Percentiles rank a stretch among this genome's conserved stretches.
Conservation (phyloP, 1,140 invertebrate genomes). For the Drosophila bocki region DNA sequence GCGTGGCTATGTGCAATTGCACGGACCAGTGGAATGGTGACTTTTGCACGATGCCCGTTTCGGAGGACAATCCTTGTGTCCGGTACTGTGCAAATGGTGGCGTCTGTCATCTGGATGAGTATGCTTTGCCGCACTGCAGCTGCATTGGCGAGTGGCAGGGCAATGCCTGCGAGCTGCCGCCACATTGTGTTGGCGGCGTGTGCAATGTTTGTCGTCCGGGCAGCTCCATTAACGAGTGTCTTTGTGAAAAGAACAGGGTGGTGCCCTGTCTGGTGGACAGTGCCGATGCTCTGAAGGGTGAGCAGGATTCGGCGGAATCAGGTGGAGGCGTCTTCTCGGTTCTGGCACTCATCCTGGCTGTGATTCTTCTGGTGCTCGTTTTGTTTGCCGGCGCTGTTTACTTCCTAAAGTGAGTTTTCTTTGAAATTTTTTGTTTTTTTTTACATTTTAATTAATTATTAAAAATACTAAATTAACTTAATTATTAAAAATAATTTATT, state of each 20-base stretch:
- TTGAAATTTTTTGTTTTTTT: neutral
- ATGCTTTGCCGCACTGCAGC: slow-evolving; percentile 85
- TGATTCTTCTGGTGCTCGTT: slow-evolving; percentile 52
- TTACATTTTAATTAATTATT: neutral
- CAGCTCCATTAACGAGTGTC: slow-evolving; percentile 85
- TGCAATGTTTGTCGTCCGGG: slow-evolving; percentile 87
- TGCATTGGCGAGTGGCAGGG: slow-evolving; percentile 88
- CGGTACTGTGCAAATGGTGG: slow-evolving; percentile 87
- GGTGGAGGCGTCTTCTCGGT: slow-evolving; percentile 64
- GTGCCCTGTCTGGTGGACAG: slow-evolving; percentile 76
- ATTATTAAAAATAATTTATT: no score
- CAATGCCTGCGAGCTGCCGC: slow-evolving; percentile 86
- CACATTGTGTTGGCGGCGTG: slow-evolving; percentile 86
- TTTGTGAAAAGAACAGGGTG: slow-evolving; percentile 68
- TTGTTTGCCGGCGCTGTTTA: slow-evolving; percentile 77
- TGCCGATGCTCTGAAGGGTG: slow-evolving; percentile 68
- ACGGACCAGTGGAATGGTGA: slow-evolving; percentile 89
- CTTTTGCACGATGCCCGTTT: slow-evolving; percentile 88
- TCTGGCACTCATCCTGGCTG: slow-evolving; percentile 57
- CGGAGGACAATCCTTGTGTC: slow-evolving; percentile 87
- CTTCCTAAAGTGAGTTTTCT: slow-evolving; percentile 72
- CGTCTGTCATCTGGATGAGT: slow-evolving; percentile 86
- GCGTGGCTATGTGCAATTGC: slow-evolving; percentile 87
- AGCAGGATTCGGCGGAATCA: slow-evolving; percentile 45
- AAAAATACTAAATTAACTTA: no score